Evolutionary conservation across 2,888 invertebrate species (phyloP).

Genomic region (Amblyteles armatorius): DNA sequence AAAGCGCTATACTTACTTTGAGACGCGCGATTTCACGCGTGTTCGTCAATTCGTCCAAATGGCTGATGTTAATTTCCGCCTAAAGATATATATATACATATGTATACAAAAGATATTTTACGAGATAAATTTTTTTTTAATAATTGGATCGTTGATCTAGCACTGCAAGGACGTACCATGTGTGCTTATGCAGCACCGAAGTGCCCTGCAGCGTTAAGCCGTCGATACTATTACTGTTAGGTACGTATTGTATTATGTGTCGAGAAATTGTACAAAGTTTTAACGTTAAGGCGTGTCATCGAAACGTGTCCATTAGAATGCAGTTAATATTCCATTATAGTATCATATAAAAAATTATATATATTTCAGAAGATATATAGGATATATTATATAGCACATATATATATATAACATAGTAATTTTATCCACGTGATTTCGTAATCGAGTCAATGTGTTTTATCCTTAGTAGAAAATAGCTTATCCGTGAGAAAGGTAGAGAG

Average conservation of each 20-base stretch:
- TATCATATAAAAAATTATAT: conserved; percentile 15
- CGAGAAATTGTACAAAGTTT: conserved; percentile 62
- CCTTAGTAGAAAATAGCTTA: not conserved
- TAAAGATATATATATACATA: conserved; percentile 12
- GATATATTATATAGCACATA: conserved; percentile 8
- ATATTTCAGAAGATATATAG: conserved; percentile 5
- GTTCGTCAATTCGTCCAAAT: conserved; percentile 54
- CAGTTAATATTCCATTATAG: conserved; percentile 32
- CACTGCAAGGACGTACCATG: not conserved
- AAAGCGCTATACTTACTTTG: conserved; percentile 20
- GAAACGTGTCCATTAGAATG: conserved; percentile 53
- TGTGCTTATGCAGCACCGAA: not conserved
- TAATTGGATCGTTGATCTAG: not conserved
- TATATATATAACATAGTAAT: conserved; percentile 32
- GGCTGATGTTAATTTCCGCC: conserved; percentile 26
- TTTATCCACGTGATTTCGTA: conserved; percentile 10
- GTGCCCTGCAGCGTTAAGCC: not conserved
- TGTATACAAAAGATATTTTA: conserved; percentile 36
- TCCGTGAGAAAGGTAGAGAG: conserved; percentile 2
- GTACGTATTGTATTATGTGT: conserved; percentile 39
- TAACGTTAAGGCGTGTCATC: conserved; percentile 23
- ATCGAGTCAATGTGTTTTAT: conserved; percentile 32
- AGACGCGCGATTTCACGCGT: conserved; percentile 13
- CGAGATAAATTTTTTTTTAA: too few species aligned
- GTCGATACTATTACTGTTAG: conserved; percentile 23